Base-by-base conservation (phyloP, 2,113 vertebrate species). In the Solea senegalensis region DNA sequence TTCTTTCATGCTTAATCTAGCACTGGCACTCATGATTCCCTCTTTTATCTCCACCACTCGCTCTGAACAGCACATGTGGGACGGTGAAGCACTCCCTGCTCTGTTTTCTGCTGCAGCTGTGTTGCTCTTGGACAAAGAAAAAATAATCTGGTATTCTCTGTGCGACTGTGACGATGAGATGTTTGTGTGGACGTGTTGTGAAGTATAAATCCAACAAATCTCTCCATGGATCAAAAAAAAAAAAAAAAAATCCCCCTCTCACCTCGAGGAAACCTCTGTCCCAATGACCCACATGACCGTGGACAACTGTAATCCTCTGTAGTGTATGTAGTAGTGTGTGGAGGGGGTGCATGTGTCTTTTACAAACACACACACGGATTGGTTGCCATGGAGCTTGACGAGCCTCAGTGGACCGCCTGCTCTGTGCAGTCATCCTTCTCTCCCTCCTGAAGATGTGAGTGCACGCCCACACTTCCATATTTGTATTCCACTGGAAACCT, bases 401-500 rank as follows among this genome's bases (percentile, higher is more conserved):
- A 65, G 55, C 55, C 76, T 80, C 61, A 48, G 64, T 39, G 21
- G 63, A 52, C 51, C 40, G 53, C 56, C 43, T 44, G 61, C 50
- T 67, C 54, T 44, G 40, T 74, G 78, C 7, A 64, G 2, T 78
- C 63, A 63, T 74, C 54, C 50, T 58, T 50, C 40, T 80, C 43
- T 16, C 50, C 11, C 44, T 45, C 9, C 44, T 45, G 44, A 45
- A 74, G 55, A 9, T 15, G 21, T 0, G 5, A 13, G 16, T 0
- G 13, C 64, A 80, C 65, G 52, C 80, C 63, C 74, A 59, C 65
- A 67, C 66, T 43, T 80, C 69, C 62, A 78, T 72, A 65, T 82
- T 82, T 82, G 79, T 74, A 68, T 81, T 80, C 58, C 41, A 68
- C 16, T 84, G 79, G 80, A 84, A 80, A 78, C 69, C 66, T 70